A percentile compares a stretch with the other conserved stretches of the same genome.
phyloP scores from a whole-genome alignment of 1,140 invertebrate genomes.

The Euwallacea fornicatus region DNA sequence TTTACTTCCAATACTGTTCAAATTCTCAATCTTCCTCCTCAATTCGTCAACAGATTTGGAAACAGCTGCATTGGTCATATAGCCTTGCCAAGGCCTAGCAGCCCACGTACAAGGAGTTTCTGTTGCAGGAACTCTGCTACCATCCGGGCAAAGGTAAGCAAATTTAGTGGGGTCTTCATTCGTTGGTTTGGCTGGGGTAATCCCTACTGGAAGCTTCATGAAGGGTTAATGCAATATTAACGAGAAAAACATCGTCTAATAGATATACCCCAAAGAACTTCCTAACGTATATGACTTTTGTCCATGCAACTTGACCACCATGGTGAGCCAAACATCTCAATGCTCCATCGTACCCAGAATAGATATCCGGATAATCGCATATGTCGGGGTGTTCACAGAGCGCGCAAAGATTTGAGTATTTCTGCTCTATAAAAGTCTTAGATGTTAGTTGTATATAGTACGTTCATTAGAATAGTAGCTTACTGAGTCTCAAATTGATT shows the following conservation, averaged over 20 bases:
- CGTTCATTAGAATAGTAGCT: slow-evolving; percentile 46
- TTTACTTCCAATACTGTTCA: slow-evolving; percentile 55
- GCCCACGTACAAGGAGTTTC: slow-evolving; percentile 77
- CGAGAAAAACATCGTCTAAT: neutral
- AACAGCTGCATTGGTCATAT: slow-evolving; percentile 65
- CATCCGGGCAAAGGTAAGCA: slow-evolving; percentile 81
- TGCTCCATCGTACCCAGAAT: slow-evolving; percentile 81
- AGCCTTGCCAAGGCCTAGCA: slow-evolving; percentile 76
- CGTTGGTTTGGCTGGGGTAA: slow-evolving; percentile 54
- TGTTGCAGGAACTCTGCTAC: slow-evolving; percentile 66
- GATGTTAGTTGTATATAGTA: neutral
- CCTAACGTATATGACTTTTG: slow-evolving; percentile 76
- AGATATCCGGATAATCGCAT: slow-evolving; percentile 81
- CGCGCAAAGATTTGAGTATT: slow-evolving; percentile 72
- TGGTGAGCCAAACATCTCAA: slow-evolving; percentile 77
- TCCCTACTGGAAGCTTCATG: slow-evolving; percentile 60
- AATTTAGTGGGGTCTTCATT: slow-evolving; percentile 63
- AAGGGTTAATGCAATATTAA: neutral
- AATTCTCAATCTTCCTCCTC: slow-evolving; percentile 47
- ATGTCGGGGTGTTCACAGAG: slow-evolving; percentile 71
- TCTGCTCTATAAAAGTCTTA: slow-evolving; percentile 56
- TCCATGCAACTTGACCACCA: slow-evolving; percentile 80
- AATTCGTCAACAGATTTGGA: slow-evolving; percentile 56
- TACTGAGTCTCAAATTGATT: slow-evolving; percentile 70
- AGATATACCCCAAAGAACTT: slow-evolving; percentile 70